A percentile compares a stretch with the other conserved stretches of the same genome.
These are phyloP conservation scores for Noctua pronuba DNA, from an alignment of 2,888 invertebrate genomes.

Conservation along the genomic window DNA sequence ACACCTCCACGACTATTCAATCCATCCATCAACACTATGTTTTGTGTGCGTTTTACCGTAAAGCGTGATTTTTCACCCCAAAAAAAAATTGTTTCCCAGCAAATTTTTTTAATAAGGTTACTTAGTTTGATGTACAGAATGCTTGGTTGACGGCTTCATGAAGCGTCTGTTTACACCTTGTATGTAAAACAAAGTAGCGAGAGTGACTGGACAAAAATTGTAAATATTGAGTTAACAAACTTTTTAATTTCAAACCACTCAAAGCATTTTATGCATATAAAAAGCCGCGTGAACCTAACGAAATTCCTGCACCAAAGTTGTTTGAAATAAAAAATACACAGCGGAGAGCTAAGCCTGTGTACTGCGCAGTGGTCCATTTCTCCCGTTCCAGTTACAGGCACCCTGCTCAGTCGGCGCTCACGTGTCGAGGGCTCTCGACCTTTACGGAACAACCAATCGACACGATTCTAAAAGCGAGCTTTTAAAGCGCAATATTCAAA, in stretches of 20 bases:
- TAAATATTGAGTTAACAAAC: constrained; percentile 58
- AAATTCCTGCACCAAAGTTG: constrained; percentile 75
- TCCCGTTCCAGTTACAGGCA: constrained; percentile 69
- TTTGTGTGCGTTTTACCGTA: no score
- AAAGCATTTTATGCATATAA: constrained; percentile 70
- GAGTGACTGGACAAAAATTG: constrained; percentile 42
- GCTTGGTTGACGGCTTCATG: no score
- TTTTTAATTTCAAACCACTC: constrained; percentile 65
- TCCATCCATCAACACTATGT: no score
- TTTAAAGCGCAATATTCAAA: constrained; percentile 52
- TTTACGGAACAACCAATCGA: constrained; percentile 74
- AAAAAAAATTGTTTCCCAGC: no score
- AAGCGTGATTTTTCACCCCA: no score
- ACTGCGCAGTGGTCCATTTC: constrained; percentile 85
- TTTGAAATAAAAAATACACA: constrained; percentile 78
- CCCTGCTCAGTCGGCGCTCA: constrained; percentile 81
- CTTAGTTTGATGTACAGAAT: no score
- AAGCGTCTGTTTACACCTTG: no score
- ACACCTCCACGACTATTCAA: no score
- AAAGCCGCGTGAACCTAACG: constrained; percentile 69
- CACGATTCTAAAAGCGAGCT: constrained; percentile 70
- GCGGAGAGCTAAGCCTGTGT: constrained; percentile 73
- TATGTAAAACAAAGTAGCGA: constrained; percentile 18
- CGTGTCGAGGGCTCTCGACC: constrained; percentile 84
- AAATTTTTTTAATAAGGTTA: no score